phyloP scores from a whole-genome alignment of 2,888 invertebrate genomes.

The Sipha maydis region DNA sequence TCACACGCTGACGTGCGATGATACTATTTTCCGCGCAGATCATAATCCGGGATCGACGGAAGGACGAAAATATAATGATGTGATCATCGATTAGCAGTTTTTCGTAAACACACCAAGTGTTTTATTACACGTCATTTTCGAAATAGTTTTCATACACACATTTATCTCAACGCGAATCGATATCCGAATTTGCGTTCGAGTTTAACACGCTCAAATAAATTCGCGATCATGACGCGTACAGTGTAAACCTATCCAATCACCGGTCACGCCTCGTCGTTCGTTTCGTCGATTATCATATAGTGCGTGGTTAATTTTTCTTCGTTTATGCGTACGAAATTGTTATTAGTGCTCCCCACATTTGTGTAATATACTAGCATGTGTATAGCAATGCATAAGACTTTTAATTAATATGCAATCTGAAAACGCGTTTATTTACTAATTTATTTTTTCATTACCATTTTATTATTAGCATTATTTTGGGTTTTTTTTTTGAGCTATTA shows the following conservation, averaged over 20 bases:
- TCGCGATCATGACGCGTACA: not conserved
- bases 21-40: no score
- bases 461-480: not conserved
- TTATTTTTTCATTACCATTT: not conserved
- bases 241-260: not conserved
- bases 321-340: no score
- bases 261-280: not conserved
- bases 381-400: not conserved
- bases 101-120: no score
- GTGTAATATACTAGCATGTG: no score
- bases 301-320: not conserved
- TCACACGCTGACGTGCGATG: no score
- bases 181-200: not conserved
- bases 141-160: not conserved
- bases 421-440: not conserved
- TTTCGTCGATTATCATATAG: not conserved
- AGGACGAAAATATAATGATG: no score
- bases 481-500: not conserved
- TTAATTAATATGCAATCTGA: not conserved
- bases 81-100: no score
- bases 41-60: no score
- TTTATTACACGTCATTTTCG: not conserved
- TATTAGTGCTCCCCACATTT: no score
- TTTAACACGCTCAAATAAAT: not conserved
- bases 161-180: not conserved